Base-by-base conservation (phyloP, 2,888 invertebrate genomes). In the Xestoiulus laeticollis region DNA sequence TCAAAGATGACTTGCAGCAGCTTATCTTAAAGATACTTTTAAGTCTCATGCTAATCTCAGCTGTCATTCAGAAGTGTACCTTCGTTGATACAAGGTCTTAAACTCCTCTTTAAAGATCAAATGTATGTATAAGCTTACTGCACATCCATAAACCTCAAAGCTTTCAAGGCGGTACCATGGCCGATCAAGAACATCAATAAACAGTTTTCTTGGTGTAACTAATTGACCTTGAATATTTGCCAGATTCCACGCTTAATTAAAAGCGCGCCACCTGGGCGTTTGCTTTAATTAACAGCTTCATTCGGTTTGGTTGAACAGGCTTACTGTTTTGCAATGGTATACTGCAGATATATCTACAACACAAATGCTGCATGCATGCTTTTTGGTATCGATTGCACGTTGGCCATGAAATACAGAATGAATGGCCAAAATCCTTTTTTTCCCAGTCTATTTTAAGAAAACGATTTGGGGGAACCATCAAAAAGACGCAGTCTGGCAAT, bases 241-340 rank as follows among this genome's bases (percentile, higher is more conserved):
- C 78, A 78, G 78, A 78, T 68, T 68, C 68, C 68, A 68, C 68
- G 68, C 4, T 78, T 78, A 78, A 78, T 78, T 78, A 78, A 68
- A 78, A 78, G 78, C 78, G 78, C 30, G 14, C 78, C 78, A 78
- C 78, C 78, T 78, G 78, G 78, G 78, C 78, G 78, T 78, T 78
- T 30, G 78, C 78, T 78, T 30, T 78, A 30, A 78, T 78, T 78
- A 78, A 30, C 78, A 78, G 78, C 78, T 78, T 26, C 30, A 30
- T 78, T 78, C 30, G 30, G 78, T 78, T 78, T 30, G 68, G 6
- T 68, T 68, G 19, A n/a, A n/a, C 22, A n/a, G 26, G 68, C 68
- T 22, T n/a, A 6, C 59, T 59, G 3, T 22, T 59, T 59, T 22
- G 59, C 22, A 22, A 1, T 30, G 78, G 30, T 78, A 8, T 78